These are phyloP conservation scores for Hyperoplus lanceolatus DNA, from an alignment of 2,797 vertebrate genomes.

Conservation along the genomic window DNA sequence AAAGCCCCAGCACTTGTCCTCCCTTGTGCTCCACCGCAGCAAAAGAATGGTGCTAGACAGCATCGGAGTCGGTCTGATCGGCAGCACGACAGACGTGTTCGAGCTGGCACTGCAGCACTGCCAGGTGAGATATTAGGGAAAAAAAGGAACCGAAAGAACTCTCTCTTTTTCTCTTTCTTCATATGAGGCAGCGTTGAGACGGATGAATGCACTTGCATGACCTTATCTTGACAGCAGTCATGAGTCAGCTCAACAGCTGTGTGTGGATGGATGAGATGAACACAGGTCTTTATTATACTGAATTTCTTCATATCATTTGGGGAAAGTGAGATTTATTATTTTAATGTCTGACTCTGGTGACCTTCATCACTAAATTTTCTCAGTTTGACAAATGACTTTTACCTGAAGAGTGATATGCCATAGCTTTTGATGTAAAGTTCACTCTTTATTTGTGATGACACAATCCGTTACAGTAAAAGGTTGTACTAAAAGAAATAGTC, in stretches of 20 bases:
- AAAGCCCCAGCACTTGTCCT: slow-evolving; percentile 83
- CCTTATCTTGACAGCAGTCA: background rate
- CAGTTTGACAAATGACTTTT: slow-evolving; percentile 25
- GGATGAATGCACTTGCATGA: slow-evolving; percentile 27
- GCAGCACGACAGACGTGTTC: slow-evolving; percentile 89
- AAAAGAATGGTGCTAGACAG: slow-evolving; percentile 94
- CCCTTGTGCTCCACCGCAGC: slow-evolving; percentile 85
- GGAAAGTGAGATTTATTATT: slow-evolving; percentile 6
- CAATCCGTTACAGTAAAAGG: slow-evolving; percentile 2
- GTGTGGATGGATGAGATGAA: slow-evolving; percentile 11
- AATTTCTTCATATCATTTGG: background rate
- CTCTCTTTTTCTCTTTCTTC: slow-evolving; percentile 8
- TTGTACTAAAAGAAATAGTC: background rate
- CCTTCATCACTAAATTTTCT: slow-evolving; percentile 24
- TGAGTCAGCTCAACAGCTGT: background rate
- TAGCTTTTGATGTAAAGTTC: slow-evolving; percentile 21
- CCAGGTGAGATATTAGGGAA: slow-evolving; percentile 80
- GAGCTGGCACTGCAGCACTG: slow-evolving; percentile 88
- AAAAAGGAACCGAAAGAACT: background rate
- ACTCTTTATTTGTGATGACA: slow-evolving; percentile 14
- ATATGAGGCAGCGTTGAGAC: slow-evolving; percentile 9
- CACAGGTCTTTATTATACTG: slow-evolving; percentile 11
- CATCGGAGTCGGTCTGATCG: slow-evolving; percentile 91
- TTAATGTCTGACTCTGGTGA: slow-evolving; percentile 16
- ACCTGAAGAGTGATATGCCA: slow-evolving; percentile 11